Base-by-base conservation (phyloP, 2,797 vertebrate genomes). In the Artibeus jamaicensis region DNA sequence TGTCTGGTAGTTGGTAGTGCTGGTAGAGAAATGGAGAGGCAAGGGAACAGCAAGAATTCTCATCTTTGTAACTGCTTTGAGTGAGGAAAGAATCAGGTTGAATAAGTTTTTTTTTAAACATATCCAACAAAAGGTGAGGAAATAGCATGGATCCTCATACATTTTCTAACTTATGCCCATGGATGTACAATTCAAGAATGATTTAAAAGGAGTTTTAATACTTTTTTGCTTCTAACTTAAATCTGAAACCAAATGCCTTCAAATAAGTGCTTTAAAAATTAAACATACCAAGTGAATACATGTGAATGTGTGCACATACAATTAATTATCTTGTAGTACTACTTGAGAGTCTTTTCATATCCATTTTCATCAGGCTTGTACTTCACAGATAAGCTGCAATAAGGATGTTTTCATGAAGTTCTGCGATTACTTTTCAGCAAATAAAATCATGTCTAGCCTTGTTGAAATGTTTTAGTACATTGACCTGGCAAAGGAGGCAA, bases 361-460 rank as follows among this genome's bases (percentile, higher is more conserved):
- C 89, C 11, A 65, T 11, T 11, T 94, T 94, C 74, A 83, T 82
- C 32, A 57, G 6, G 2, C 65, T 15, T 2, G 46, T 91, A 70
- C 32, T 50, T 92, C 9, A 39, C 11, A 86, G 92, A 96, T 67
- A 96, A 89, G 46, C 57, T 73, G 74, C 9, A 89, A 12, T 59
- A 77, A 77, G 46, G 39, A 44, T 57, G 1, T 92, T 89, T 93
- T 71, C 37, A 82, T 93, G 42, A 89, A 89, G 0, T 95, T 98
- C n/a, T 55, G 21, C 24, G 84, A 93, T 92, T 53, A 32, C 24
- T 91, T 93, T 96, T 94, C 57, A 70, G 24, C 50, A 57, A 73
- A 87, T 44, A 55, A 97, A 90, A 71, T 73, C 4, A 0, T 42
- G 11, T 81, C 83, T 84, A 55, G 48, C 83, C 92, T 81, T 88